Conservation (phyloP, 2,113 vertebrate species). For the Gallinago paraguaiae region DNA sequence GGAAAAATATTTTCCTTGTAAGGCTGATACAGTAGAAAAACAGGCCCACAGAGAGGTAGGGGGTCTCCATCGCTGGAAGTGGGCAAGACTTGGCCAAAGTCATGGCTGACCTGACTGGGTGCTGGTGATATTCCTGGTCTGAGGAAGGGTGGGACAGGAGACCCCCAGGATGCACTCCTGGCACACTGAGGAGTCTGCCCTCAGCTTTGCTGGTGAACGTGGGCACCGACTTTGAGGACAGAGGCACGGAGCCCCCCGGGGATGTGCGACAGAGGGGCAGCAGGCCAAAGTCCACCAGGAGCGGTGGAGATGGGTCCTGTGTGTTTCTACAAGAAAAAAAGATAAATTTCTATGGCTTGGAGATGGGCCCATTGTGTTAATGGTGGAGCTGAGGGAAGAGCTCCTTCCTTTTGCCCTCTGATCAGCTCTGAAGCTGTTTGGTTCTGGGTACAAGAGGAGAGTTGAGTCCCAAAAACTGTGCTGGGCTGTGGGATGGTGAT, state of each 20-base stretch:
- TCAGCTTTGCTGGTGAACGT: not conserved
- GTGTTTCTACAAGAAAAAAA: not conserved
- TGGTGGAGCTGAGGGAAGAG: not conserved
- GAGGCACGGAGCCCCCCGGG: not conserved
- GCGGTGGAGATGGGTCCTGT: not conserved
- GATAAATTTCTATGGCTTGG: not conserved
- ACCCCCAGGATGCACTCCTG: no score
- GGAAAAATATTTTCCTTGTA: not conserved
- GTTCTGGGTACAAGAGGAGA: not conserved
- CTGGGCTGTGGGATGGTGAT: not conserved
- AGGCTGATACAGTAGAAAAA: not conserved
- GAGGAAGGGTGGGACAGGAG: not conserved
- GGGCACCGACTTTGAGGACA: not conserved
- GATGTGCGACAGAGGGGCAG: not conserved
- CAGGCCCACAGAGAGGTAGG: no score
- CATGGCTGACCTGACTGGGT: not conserved
- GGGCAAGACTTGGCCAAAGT: not conserved
- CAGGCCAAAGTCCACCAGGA: not conserved
- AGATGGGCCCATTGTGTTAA: rapidly evolving
- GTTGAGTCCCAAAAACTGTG: not conserved
- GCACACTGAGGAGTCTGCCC: not conserved
- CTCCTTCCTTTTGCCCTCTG: not conserved
- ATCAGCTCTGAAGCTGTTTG: not conserved
- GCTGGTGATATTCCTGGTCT: not conserved
- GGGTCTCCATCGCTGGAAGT: rapidly evolving